Evolutionary conservation across 2,888 invertebrate species (phyloP).

Genomic region (Heteromurus nitidus): DNA sequence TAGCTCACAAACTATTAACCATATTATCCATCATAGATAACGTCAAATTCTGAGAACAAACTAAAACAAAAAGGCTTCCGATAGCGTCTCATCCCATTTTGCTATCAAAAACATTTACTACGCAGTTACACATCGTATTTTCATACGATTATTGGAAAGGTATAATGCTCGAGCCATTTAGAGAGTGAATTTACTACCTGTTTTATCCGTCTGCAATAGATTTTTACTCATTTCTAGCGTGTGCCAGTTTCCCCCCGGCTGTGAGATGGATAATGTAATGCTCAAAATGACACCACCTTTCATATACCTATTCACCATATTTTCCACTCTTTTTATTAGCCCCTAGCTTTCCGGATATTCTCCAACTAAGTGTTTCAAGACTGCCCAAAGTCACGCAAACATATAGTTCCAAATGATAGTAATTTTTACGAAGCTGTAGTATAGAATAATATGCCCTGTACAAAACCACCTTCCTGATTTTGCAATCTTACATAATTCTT

Average conservation of each 20-base stretch:
- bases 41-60: too few relatives aligned
- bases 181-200: constrained; percentile 20
- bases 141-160: too few relatives aligned
- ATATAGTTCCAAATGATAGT: not conserved
- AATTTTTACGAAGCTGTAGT: not conserved
- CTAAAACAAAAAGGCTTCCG: too few relatives aligned
- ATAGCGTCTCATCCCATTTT: too few relatives aligned
- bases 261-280: not conserved
- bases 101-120: too few relatives aligned
- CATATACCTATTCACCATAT: not conserved
- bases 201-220: not conserved
- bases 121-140: not conserved
- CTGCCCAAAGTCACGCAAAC: constrained; percentile 57
- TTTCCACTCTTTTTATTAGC: constrained; percentile 13
- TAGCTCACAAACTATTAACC: too few relatives aligned
- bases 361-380: constrained; percentile 55
- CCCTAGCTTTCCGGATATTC: constrained; percentile 63
- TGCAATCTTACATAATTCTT: constrained; percentile 2
- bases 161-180: constrained; percentile 15
- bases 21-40: too few relatives aligned
- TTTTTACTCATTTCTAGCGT: constrained; percentile 7
- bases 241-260: not conserved
- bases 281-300: constrained; percentile 8
- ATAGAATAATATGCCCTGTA: too few relatives aligned
- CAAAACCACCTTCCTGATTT: constrained; percentile 9